Percentiles rank a stretch among this genome's conserved stretches.
phyloP scores from a whole-genome alignment of 92 coral and sea anemone genomes.

The Porites rus region DNA sequence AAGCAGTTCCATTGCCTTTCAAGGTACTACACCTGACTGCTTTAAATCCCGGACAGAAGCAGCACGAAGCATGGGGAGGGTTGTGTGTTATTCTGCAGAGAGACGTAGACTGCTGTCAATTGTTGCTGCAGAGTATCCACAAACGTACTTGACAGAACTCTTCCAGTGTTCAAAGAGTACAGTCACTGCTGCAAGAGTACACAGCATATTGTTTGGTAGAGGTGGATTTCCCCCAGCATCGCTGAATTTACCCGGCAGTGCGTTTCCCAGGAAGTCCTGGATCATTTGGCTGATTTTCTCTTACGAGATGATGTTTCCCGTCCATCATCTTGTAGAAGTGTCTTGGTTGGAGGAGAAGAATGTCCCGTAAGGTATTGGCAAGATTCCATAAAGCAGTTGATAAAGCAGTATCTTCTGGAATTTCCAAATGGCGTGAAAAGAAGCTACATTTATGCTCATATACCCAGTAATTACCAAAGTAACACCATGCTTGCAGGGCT shows the following conservation, averaged over 20 bases:
- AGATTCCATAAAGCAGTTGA: too few relatives aligned
- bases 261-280: too few relatives aligned
- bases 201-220: constrained; percentile 50
- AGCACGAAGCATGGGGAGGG: too few relatives aligned
- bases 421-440: constrained; percentile 23
- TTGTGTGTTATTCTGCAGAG: neutral
- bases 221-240: constrained; percentile 54
- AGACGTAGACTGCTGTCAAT: constrained; percentile 50
- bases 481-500: constrained; percentile 52
- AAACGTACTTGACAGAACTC: constrained; percentile 31
- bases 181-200: constrained; percentile 55
- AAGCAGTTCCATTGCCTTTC: too few relatives aligned
- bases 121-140: constrained; percentile 49
- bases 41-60: too few relatives aligned
- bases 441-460: constrained; percentile 40
- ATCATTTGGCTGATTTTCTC: too few relatives aligned
- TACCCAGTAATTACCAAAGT: constrained; percentile 6
- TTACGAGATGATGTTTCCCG: too few relatives aligned
- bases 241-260: constrained; percentile 1
- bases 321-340: too few relatives aligned
- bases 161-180: constrained; percentile 51
- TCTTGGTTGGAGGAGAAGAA: too few relatives aligned
- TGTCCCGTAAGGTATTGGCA: too few relatives aligned
- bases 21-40: too few relatives aligned
- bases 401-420: neutral